phyloP scores from a whole-genome alignment of 2,888 invertebrate genomes.

The Leptopterna dolabrata region DNA sequence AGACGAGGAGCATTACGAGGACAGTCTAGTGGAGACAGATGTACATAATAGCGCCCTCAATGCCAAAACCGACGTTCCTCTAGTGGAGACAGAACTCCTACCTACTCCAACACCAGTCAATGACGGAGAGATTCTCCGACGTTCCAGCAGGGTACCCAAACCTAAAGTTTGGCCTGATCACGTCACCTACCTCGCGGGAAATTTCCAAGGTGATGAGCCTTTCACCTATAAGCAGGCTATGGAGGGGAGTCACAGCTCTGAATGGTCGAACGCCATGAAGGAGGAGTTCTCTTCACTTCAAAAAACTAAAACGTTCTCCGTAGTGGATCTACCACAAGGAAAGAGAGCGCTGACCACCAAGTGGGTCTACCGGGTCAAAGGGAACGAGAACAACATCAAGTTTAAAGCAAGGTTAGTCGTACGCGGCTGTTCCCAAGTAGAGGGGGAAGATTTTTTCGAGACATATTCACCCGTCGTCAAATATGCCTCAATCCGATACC shows the following conservation, averaged over 20 bases:
- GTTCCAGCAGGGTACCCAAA: not conserved
- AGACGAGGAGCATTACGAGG: not conserved
- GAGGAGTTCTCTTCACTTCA: conserved; percentile 60
- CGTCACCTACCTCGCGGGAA: not conserved
- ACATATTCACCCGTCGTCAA: conserved; percentile 62
- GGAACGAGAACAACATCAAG: conserved; percentile 53
- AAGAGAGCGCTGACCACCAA: conserved; percentile 61
- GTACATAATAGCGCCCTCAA: not conserved
- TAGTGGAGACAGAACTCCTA: not conserved
- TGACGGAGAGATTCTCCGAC: not conserved
- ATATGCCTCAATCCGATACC: conserved; percentile 60
- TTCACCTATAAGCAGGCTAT: not conserved
- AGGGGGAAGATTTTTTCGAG: conserved; percentile 62
- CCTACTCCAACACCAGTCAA: not conserved
- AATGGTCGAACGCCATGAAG: not conserved
- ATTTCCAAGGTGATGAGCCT: not conserved
- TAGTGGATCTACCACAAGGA: conserved; percentile 48
- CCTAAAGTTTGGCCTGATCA: not conserved
- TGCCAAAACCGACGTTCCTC: not conserved
- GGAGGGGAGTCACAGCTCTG: not conserved
- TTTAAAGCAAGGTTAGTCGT: conserved; percentile 63
- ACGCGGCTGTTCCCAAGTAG: conserved; percentile 62
- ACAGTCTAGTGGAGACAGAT: not conserved
- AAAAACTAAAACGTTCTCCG: conserved; percentile 62
- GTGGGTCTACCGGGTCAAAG: conserved; percentile 63